These are phyloP conservation scores for Buceros bicornis DNA, from an alignment of 2,797 vertebrate genomes.

Conservation along the genomic window DNA sequence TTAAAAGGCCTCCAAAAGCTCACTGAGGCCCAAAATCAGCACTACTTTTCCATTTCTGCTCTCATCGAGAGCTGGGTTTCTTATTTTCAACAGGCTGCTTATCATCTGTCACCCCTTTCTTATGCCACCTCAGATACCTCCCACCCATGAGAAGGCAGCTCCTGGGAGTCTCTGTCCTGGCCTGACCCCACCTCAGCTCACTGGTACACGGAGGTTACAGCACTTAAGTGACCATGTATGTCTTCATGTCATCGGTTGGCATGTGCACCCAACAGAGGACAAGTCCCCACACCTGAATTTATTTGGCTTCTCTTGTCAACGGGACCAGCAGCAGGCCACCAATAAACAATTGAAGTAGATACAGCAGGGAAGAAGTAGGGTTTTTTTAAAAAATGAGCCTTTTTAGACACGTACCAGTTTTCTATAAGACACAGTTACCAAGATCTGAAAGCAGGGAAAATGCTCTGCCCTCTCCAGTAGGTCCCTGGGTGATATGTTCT, in stretches of 20 bases:
- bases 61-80: neutral
- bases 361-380: neutral
- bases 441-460: neutral
- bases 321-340: neutral
- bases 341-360: neutral
- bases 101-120: no score
- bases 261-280: neutral
- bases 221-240: fast-evolving
- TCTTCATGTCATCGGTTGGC: neutral
- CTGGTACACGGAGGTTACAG: neutral
- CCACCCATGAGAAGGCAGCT: neutral
- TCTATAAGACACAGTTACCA: neutral
- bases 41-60: neutral
- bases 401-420: neutral
- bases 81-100: neutral
- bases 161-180: neutral
- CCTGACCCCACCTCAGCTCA: neutral
- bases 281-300: neutral
- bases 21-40: neutral
- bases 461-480: neutral
- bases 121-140: neutral
- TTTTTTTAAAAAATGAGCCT: neutral
- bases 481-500: neutral
- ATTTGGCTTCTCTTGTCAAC: neutral
- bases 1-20: neutral